These are phyloP conservation scores for Columbina picui DNA, from an alignment of 2,113 vertebrate genomes.

Conservation along the genomic window DNA sequence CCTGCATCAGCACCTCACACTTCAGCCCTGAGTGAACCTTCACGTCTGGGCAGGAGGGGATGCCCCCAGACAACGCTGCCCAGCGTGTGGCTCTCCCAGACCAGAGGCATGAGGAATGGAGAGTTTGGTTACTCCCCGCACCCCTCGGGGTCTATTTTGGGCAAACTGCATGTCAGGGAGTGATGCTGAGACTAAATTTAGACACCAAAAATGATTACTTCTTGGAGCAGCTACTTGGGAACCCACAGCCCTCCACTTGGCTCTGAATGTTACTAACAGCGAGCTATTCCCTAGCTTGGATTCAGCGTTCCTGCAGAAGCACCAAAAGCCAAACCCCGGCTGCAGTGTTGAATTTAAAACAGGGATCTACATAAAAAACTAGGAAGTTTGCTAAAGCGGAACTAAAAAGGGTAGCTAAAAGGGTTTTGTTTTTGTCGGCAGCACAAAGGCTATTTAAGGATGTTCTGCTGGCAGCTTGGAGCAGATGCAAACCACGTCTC, in stretches of 20 bases:
- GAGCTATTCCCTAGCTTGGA: not conserved
- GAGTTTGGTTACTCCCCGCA: not conserved
- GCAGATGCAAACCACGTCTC: not conserved
- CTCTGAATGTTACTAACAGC: not conserved
- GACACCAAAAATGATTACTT: not conserved
- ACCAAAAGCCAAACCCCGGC: not conserved
- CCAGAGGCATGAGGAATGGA: not conserved
- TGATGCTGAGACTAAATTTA: slow-evolving; percentile 48
- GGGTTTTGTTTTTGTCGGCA: not conserved
- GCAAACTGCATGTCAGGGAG: not conserved
- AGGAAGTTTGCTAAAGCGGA: slow-evolving; percentile 46
- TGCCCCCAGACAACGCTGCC: not conserved
- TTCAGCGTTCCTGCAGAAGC: not conserved
- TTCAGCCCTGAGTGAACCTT: not conserved
- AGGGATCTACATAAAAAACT: not conserved
- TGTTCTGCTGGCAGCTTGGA: not conserved
- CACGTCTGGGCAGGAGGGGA: not conserved
- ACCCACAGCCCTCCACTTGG: slow-evolving; percentile 8
- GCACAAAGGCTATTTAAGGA: slow-evolving; percentile 43
- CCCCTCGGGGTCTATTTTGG: not conserved
- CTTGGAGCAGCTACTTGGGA: slow-evolving; percentile 45
- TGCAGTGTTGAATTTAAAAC: not conserved
- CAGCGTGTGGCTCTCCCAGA: not conserved
- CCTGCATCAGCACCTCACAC: not conserved
- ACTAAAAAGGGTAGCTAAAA: slow-evolving; percentile 14